These are phyloP conservation scores for Plecturocebus donacophilus DNA, from an alignment of 2,113 vertebrate species.

Conservation along the genomic window DNA sequence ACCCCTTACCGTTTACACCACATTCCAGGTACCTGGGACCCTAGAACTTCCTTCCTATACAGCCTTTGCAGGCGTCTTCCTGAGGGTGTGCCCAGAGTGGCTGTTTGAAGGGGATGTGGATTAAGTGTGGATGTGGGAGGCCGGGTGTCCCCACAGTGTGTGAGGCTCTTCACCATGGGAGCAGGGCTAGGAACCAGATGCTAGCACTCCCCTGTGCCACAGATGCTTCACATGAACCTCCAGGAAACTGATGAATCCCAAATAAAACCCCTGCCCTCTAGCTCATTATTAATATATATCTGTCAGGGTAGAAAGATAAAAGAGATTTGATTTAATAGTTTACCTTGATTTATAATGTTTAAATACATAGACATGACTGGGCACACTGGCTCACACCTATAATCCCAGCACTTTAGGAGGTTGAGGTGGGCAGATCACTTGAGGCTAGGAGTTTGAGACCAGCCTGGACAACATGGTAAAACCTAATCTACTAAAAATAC, in stretches of 20 bases:
- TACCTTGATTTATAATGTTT: background rate
- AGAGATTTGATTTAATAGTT: background rate
- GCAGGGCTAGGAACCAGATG: background rate
- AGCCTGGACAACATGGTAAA: too few relatives aligned
- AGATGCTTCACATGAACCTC: background rate
- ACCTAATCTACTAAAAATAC: too few relatives aligned
- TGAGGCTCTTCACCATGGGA: background rate
- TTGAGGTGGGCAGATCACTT: too few relatives aligned
- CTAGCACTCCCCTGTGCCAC: background rate
- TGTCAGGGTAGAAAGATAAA: background rate
- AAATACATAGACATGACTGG: background rate
- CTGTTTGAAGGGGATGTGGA: background rate
- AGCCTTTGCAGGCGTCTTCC: background rate
- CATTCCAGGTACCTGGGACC: background rate
- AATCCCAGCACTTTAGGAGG: too few relatives aligned
- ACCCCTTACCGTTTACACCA: background rate
- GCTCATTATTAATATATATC: background rate
- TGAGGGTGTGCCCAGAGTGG: background rate
- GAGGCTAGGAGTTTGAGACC: too few relatives aligned
- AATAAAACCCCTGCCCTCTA: background rate
- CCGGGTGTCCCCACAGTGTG: fast-evolving
- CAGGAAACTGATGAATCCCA: background rate
- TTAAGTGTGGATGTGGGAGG: background rate
- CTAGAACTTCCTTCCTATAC: background rate
- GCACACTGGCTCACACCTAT: too few relatives aligned